Base-by-base conservation (phyloP, 2,113 vertebrate species). In the Anhinga anhinga region DNA sequence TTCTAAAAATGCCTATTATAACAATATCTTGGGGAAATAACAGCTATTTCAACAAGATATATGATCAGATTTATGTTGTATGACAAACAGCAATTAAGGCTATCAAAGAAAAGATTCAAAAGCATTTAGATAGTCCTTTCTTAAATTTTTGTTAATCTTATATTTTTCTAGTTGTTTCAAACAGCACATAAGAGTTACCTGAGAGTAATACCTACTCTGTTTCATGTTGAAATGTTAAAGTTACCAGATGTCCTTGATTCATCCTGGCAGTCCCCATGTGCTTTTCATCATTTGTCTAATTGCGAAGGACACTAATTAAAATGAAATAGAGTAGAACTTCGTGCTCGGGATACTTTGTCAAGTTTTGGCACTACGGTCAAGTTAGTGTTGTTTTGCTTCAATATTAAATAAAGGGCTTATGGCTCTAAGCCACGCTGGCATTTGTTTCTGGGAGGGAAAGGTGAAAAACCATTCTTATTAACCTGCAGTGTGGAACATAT, bases 361-460 rank as follows among this genome's bases (percentile, higher is more conserved):
- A 86, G 81, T 96, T 80, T 92, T 76, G 77, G 86, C 86, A 40
- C 94, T 23, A 6, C 4, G 45, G 80, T 87, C 89, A 77, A 78
- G 72, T 61, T 76, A 29, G 63, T 77, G 93, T 82, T 95, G 94
- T 93, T 97, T 97, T 97, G 83, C 92, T 87, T 34, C 21, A 63
- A 4, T 55, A 58, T 91, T 86, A 86, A 97, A 78, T 40, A 21
- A 94, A 73, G 92, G 92, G 83, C 71, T 94, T 80, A 73, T 97
- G 98, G 98, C 98, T 96, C 15, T 66, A 61, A 95, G 97, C 97
- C 98, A 96, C 6, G 80, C 62, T 92, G 96, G 69, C 97, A 95
- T 97, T 98, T 97, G 95, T 95, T 97, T 86, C 95, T 82, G 90
- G 93, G 96, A 96, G 95, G 95, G 93, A 95, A 97, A 97, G 95